Base-by-base conservation (phyloP, 2,113 vertebrate genomes). In the Eurypyga helias region DNA sequence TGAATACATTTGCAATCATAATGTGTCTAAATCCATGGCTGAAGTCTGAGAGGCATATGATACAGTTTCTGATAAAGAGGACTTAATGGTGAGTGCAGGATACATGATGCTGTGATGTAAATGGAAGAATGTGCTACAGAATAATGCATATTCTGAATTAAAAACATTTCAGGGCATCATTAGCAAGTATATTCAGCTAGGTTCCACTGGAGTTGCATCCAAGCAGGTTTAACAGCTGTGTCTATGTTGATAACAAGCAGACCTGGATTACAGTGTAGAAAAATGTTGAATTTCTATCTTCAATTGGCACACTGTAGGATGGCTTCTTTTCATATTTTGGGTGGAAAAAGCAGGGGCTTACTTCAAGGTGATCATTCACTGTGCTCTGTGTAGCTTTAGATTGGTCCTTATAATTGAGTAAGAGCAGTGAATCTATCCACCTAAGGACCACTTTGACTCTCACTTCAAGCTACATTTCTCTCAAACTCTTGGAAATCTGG, bases 221-320 rank as follows among this genome's bases (percentile, higher is more conserved):
- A n/a, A 51, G 43, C 23, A 46, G 19, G 20, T 79, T 76, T 76
- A 46, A 54, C 51, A 72, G 28, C 55, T 28, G 34, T 34, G 19
- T 51, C 36, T 89, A 43, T 80, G 69, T 67, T 87, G 54, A 65
- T 55, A 89, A 62, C 54, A 87, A 82, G 26, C 7, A 65, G 78
- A 73, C 20, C 8, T 75, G 69, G 36, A 71, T 67, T 66, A 29
- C 36, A 79, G 5, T 11, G 48, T 8, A 23, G 17, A 52, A 87
- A 86, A 92, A 60, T 1, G 6, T 46, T 24, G 13, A 41, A 88
- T 67, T 19, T 67, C 1, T 46, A 20, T 55, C 38, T 88, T 85
- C 45, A 51, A 5, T 28, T 0, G 0, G 19, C 13, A 20, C 23
- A 48, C 82, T 66, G 13, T 38, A 41, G 28, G 33, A 58, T 48